Conservation (phyloP, 2,888 invertebrate species). For the Eucera pruinosa region DNA sequence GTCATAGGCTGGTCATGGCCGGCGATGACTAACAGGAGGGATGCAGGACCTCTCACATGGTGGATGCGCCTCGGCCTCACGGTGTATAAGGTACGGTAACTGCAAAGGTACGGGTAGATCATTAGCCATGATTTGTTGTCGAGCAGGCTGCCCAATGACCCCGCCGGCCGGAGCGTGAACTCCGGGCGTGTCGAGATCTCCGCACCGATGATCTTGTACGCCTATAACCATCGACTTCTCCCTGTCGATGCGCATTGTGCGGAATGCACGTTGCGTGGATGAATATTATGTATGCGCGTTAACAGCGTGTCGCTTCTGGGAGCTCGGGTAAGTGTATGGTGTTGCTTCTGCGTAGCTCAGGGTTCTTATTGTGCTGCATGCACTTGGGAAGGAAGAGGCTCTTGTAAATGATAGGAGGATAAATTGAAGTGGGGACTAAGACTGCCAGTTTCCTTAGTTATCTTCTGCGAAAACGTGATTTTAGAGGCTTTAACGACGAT, state of each 20-base stretch:
- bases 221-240: constrained; percentile 71
- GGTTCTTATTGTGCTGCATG: not conserved
- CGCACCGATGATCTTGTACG: constrained; percentile 73
- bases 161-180: constrained; percentile 78
- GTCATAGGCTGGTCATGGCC: constrained; percentile 56
- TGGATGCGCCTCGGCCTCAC: constrained; percentile 50
- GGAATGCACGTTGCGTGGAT: constrained; percentile 35
- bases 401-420: not conserved
- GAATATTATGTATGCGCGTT: constrained; percentile 53
- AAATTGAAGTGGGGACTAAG: not conserved
- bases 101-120: constrained; percentile 82
- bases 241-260: constrained; percentile 55
- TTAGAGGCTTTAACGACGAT: no score
- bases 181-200: constrained; percentile 76
- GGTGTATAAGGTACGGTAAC: constrained; percentile 77
- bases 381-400: constrained; percentile 2
- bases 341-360: constrained; percentile 50
- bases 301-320: constrained; percentile 56
- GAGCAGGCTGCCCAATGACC: constrained; percentile 84
- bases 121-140: constrained; percentile 85
- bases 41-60: constrained; percentile 42
- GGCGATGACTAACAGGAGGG: constrained; percentile 58
- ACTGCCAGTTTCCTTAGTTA: no score
- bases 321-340: no score
- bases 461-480: no score